Percentiles rank a stretch among this genome's conserved stretches.
Evolutionary conservation across 92 coral and sea anemone genomes (phyloP).

Genomic region (Chrysogorgia sp.): DNA sequence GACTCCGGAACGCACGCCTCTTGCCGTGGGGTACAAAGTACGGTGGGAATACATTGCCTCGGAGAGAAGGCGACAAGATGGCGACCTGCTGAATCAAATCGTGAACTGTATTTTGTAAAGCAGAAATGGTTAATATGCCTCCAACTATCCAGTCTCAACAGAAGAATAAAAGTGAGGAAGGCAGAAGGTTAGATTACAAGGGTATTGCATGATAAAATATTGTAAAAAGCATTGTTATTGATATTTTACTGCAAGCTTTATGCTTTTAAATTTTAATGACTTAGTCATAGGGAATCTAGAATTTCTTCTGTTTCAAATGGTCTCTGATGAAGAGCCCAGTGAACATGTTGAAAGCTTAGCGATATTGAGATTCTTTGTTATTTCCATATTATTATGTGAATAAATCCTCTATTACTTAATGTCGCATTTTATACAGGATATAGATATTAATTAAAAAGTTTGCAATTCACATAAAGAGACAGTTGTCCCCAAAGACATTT

Average conservation of each 20-base stretch:
- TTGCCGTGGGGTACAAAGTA: no score
- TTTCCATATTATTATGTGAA: no score
- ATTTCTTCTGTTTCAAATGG: background rate
- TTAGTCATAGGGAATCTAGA: background rate
- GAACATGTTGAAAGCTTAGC: no score
- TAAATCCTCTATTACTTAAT: no score
- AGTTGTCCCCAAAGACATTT: background rate
- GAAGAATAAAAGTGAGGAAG: constrained; percentile 70
- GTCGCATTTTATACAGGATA: no score
- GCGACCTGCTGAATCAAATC: background rate
- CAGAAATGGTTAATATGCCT: constrained; percentile 59
- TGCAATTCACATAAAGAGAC: no score
- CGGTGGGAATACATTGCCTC: no score
- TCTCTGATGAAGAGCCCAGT: background rate
- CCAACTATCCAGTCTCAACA: constrained; percentile 84
- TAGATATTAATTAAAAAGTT: no score
- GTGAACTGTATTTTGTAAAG: background rate
- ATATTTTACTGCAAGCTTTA: no score
- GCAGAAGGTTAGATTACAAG: constrained; percentile 26
- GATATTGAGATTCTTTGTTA: no score
- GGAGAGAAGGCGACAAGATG: background rate
- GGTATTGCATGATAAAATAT: background rate
- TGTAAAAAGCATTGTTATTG: background rate
- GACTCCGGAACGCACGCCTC: no score
- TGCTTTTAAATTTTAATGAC: no score